Base-by-base conservation (phyloP, 1,140 invertebrate genomes). In the Drosophila bocqueti region DNA sequence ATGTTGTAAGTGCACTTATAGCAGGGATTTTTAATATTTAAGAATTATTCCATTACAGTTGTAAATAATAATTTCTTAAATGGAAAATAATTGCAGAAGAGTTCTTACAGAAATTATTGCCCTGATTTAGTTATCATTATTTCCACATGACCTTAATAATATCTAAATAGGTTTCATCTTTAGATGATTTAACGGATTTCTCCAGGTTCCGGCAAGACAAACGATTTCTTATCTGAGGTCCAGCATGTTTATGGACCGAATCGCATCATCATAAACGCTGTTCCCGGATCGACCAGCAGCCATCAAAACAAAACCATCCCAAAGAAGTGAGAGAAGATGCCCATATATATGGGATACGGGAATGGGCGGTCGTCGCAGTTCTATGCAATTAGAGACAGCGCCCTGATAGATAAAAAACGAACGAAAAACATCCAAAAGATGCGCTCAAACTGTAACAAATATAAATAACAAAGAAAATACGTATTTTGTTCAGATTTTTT, bases 401-500 rank as follows among this genome's bases (percentile, higher is more conserved):
- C 78, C 80, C 76, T 40, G 54, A 73, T 73, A 76, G 63, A 87
- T 71, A 80, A 76, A 58, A 47, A 72, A 29, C 34, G 38, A 42
- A 47, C 16, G n/a, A 26, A 72, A 67, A 45, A 55, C 36, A 60
- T 43, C 50, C 36, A 65, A 71, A 49, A 76, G 79, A 80, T 86
- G 72, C 72, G 73, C 80, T 65, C 68, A 68, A 74, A 86, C 64
- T 89, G 68, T 89, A 89, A 81, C 85, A 87, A 89, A 87, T 64
- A 76, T 82, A 82, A 67, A 78, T 42, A 71, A 81, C 55, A 63
- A 82, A 60, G 55, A 45, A 60, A 80, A 66, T 61, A 72, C 69
- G 63, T 61, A 73, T 79, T 83, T 76, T 76, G 58, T 74, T 69
- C 50, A 50, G 64, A 63, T 65, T 49, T 76, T 76, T 50, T 67